Evolutionary conservation across 2,888 invertebrate genomes (phyloP), one percentile per base, ranked within the genome.

Genomic region (Hedychridium roseum): DNA sequence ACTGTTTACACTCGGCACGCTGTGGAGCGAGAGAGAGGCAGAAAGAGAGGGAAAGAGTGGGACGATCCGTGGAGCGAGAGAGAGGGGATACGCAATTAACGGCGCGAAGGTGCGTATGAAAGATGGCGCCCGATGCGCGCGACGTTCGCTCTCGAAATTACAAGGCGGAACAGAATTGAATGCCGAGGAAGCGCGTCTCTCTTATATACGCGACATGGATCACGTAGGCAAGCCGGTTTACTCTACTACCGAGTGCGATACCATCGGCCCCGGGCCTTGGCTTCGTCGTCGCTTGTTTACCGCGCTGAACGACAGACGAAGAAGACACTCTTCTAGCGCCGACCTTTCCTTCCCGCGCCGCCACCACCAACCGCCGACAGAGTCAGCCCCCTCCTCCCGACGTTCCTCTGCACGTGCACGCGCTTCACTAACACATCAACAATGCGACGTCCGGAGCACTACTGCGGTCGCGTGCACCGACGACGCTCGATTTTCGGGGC

Each of bases 131-230:
- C n/a, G n/a, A n/a, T n/a, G 7, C 27, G 34, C 30, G 43, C 40
- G 50, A 51, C 42, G 27, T 16, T 45, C 41, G 4, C 51, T 31
- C 48, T 35, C 44, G 52, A 61, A 57, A 61, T 61, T 53, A 42
- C 64, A 31, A 45, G 57, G 50, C 45, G 45, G 53, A 47, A 65
- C 64, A 67, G 59, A 54, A 60, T 50, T 49, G 35, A 52, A 44
- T 16, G 40, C 37, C 40, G 46, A 50, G 54, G 61, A 57, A 53
- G 46, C 59, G 57, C 59, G 60, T 54, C 52, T 55, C 64, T 70
- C 69, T 69, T 60, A 60, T 60, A 70, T 62, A 59, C 68, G 69
- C 57, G 54, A 51, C 64, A 43, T 49, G 53, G 62, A 70, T 58
- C 70, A 70, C 70, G 67, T 68, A 71, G 60, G 66, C 71, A 61